Evolutionary conservation across 1,140 invertebrate species (phyloP).

Genomic region (Aphelinus atriplicis): DNA sequence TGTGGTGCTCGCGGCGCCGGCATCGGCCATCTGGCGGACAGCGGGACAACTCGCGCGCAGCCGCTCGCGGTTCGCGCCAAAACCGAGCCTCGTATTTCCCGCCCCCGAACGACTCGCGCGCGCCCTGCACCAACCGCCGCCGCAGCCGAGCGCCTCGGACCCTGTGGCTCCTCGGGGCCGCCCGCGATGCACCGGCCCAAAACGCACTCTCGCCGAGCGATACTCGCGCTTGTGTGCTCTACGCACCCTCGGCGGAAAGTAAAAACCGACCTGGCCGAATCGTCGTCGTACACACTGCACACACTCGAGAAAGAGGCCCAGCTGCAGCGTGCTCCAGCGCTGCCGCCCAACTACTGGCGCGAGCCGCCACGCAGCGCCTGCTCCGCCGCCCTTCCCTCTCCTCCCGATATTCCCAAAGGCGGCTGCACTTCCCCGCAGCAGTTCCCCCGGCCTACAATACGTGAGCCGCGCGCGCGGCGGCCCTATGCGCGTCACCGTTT

Average conservation of each 20-base stretch:
- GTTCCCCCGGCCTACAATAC: no score
- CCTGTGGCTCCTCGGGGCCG: slow-evolving; percentile 28
- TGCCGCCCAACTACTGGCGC: no score
- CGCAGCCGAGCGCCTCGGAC: slow-evolving; percentile 15
- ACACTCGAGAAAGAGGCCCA: no score
- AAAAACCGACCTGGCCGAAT: no score
- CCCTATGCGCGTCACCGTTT: no score
- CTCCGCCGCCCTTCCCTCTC: neutral
- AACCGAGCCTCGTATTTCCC: slow-evolving; percentile 43
- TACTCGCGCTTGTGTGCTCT: slow-evolving; percentile 12
- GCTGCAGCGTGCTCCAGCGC: no score
- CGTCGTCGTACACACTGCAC: no score
- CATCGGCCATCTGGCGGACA: slow-evolving; percentile 59
- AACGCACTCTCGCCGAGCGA: slow-evolving; percentile 23
- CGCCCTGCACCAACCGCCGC: slow-evolving; percentile 40
- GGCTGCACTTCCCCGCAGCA: no score
- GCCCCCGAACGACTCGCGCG: slow-evolving; percentile 10
- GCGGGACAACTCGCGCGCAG: no score
- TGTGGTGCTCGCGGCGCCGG: slow-evolving; percentile 46
- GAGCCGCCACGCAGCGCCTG: neutral
- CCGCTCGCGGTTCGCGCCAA: slow-evolving; percentile 50
- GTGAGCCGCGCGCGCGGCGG: no score
- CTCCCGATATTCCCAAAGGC: neutral
- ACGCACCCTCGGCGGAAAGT: neutral
- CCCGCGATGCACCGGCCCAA: slow-evolving; percentile 16